Conservation (phyloP, 2,888 invertebrate genomes). For the Melanophora roralis region DNA sequence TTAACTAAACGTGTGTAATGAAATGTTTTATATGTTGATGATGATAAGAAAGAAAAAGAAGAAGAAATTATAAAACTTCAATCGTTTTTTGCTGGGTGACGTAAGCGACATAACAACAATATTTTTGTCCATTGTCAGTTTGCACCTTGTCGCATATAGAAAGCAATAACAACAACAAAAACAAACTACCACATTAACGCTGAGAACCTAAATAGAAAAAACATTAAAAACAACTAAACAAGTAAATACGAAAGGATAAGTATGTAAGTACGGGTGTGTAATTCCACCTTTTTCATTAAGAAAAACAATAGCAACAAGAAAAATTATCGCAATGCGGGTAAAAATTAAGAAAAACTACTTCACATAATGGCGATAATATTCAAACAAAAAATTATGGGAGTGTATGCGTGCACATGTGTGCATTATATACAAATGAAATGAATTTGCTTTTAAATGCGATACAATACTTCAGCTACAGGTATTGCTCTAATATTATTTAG, state of each 20-base stretch:
- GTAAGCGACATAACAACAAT: slow-evolving; percentile 25
- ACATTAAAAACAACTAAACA: slow-evolving; percentile 3
- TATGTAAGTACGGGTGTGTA: slow-evolving; percentile 56
- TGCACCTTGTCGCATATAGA: slow-evolving; percentile 51
- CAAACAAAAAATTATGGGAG: neutral
- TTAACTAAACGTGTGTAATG: slow-evolving; percentile 55
- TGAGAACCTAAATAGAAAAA: slow-evolving; percentile 45
- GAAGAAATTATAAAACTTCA: slow-evolving; percentile 35
- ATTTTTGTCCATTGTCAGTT: slow-evolving; percentile 64
- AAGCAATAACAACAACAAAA: slow-evolving; percentile 34
- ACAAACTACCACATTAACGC: slow-evolving; percentile 48
- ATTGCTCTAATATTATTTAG: slow-evolving; percentile 23
- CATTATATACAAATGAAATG: slow-evolving; percentile 10
- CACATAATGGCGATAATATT: slow-evolving; percentile 24
- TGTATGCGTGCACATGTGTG: neutral
- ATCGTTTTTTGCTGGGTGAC: slow-evolving; percentile 22
- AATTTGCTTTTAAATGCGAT: slow-evolving; percentile 16
- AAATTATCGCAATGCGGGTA: slow-evolving; percentile 62
- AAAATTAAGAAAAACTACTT: slow-evolving; percentile 52
- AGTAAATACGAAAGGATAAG: slow-evolving; percentile 39
- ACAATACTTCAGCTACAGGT: slow-evolving; percentile 33
- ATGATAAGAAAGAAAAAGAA: neutral
- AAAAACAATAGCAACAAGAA: slow-evolving; percentile 25
- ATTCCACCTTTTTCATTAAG: slow-evolving; percentile 58
- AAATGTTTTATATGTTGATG: slow-evolving; percentile 31